These are phyloP conservation scores for Drosophila nasuta DNA, from an alignment of 1,140 invertebrate genomes.

Conservation along the genomic window DNA sequence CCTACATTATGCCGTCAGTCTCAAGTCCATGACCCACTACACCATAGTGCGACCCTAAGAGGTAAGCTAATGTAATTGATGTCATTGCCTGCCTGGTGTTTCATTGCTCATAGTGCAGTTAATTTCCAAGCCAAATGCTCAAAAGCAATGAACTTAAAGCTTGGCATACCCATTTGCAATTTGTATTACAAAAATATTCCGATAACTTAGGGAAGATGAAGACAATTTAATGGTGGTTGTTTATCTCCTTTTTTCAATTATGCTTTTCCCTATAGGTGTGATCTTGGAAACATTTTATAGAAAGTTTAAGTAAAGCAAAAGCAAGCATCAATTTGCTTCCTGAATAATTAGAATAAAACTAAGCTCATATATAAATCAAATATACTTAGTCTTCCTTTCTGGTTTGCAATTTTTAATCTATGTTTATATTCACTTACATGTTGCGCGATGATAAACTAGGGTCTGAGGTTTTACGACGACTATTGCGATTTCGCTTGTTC, in stretches of 20 bases:
- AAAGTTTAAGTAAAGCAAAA: no score
- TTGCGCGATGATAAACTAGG: slow-evolving; percentile 89
- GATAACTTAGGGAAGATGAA: no score
- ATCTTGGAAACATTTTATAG: no score
- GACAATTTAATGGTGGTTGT: no score
- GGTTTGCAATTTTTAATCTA: not conserved
- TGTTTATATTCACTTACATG: slow-evolving; percentile 86
- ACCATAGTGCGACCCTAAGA: slow-evolving; percentile 1
- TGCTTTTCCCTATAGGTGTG: no score
- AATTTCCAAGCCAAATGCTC: slow-evolving; percentile 17
- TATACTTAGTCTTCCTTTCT: no score
- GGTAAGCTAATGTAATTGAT: slow-evolving; percentile 65
- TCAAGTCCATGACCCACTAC: slow-evolving; percentile 20
- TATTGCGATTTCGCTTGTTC: slow-evolving; percentile 88
- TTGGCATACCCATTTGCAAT: not conserved
- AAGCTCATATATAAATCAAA: not conserved
- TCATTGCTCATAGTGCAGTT: slow-evolving; percentile 31
- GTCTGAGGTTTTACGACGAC: slow-evolving; percentile 90
- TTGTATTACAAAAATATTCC: slow-evolving; percentile 20
- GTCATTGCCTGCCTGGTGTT: slow-evolving; percentile 53
- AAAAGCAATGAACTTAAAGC: slow-evolving; percentile 7
- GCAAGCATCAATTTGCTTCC: no score
- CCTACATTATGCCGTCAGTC: slow-evolving; percentile 38
- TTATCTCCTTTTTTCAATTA: no score
- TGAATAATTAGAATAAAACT: no score